Percentiles rank a stretch among this genome's conserved stretches.
Evolutionary conservation across 2,888 invertebrate genomes (phyloP).

Genomic region (Adelognathus sp.): DNA sequence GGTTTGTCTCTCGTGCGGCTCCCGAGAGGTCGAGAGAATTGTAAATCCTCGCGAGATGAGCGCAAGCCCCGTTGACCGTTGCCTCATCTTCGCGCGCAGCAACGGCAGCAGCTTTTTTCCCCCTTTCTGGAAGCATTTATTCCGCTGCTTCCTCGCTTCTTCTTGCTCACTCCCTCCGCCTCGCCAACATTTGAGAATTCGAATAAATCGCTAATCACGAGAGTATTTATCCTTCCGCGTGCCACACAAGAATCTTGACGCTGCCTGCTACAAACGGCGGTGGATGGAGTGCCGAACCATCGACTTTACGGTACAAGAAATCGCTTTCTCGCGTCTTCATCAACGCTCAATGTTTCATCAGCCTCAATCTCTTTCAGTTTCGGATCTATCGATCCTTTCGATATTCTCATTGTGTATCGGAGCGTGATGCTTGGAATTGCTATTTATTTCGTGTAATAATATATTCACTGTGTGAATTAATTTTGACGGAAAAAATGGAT

Average conservation of each 20-base stretch:
- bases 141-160: constrained; percentile 33
- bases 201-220: constrained; percentile 78
- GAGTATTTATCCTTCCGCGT: constrained; percentile 66
- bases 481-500: too few relatives aligned
- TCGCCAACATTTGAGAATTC: constrained; percentile 68
- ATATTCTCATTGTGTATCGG: too few relatives aligned
- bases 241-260: constrained; percentile 49
- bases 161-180: constrained; percentile 48
- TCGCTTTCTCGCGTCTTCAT: constrained; percentile 63
- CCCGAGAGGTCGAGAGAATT: constrained; percentile 52
- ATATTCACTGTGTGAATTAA: too few relatives aligned
- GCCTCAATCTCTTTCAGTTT: too few relatives aligned
- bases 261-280: too few relatives aligned
- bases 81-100: constrained; percentile 51
- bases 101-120: not conserved
- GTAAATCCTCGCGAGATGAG: constrained; percentile 53
- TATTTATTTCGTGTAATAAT: too few relatives aligned
- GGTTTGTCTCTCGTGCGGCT: not conserved
- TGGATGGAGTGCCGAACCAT: constrained; percentile 18
- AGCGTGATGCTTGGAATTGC: too few relatives aligned
- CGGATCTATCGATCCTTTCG: too few relatives aligned
- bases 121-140: constrained; percentile 2
- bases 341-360: constrained; percentile 23
- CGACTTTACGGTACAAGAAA: constrained; percentile 10
- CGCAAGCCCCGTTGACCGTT: constrained; percentile 61